These are phyloP conservation scores for Catostomus latipinnis DNA, from an alignment of 2,797 vertebrate genomes.

Conservation along the genomic window DNA sequence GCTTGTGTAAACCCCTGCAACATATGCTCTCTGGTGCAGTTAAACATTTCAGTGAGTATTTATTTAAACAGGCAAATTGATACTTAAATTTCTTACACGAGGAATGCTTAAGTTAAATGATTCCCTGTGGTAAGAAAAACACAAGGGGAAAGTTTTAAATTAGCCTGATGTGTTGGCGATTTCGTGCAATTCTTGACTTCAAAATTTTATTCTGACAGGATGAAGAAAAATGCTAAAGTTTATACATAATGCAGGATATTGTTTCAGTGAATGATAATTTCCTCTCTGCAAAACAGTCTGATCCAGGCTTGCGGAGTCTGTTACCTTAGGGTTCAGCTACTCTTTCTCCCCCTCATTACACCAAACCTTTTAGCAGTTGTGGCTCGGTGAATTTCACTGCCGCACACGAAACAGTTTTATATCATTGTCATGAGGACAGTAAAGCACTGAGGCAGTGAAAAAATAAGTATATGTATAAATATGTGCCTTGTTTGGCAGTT, in stretches of 20 bases:
- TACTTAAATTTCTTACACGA: slow-evolving; percentile 72
- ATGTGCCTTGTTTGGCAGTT: slow-evolving; percentile 60
- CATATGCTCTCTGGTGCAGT: slow-evolving; percentile 64
- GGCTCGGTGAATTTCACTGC: slow-evolving; percentile 52
- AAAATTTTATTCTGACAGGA: slow-evolving; percentile 28
- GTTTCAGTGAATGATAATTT: slow-evolving; percentile 58
- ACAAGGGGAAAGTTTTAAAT: slow-evolving; percentile 51
- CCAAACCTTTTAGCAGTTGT: slow-evolving; percentile 62
- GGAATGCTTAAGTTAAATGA: slow-evolving; percentile 75
- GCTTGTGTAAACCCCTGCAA: slow-evolving; percentile 69
- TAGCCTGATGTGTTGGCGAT: slow-evolving; percentile 56
- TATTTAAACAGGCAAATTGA: slow-evolving; percentile 78
- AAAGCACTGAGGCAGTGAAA: slow-evolving; percentile 59
- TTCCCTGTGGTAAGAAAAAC: slow-evolving; percentile 72
- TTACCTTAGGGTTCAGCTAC: slow-evolving; percentile 27
- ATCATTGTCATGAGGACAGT: slow-evolving; percentile 67
- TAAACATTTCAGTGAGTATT: slow-evolving; percentile 77
- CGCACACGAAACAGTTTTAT: slow-evolving; percentile 48
- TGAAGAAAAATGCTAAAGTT: slow-evolving; percentile 44
- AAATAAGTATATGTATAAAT: slow-evolving; percentile 41
- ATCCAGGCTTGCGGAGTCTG: slow-evolving; percentile 27
- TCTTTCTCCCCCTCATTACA: slow-evolving; percentile 61
- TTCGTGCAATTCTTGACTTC: slow-evolving; percentile 56
- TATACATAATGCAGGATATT: slow-evolving; percentile 39
- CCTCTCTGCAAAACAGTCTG: slow-evolving; percentile 48